Evolutionary conservation across 2,888 invertebrate genomes (phyloP).

Genomic region (Campaea margaritaria): DNA sequence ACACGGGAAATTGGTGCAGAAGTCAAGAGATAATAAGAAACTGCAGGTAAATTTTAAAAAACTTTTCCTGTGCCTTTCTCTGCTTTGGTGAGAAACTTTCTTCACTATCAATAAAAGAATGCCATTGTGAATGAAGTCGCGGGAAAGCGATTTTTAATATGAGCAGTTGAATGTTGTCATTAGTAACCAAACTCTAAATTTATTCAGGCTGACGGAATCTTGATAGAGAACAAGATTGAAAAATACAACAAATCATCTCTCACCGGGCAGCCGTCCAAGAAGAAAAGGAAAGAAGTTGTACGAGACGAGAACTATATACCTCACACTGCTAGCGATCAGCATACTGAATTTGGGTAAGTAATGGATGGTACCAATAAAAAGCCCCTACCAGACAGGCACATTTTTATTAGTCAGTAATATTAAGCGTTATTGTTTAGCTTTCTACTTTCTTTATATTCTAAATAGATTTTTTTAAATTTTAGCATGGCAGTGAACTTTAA

Average conservation of each 20-base stretch:
- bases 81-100: no score
- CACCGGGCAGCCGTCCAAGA: conserved; percentile 59
- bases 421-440: no score
- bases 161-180: no score
- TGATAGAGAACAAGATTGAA: conserved; percentile 51
- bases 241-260: conserved; percentile 43
- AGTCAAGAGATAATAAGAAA: conserved; percentile 67
- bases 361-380: no score
- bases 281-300: conserved; percentile 81
- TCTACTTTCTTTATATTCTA: no score
- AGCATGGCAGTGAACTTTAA: conserved; percentile 93
- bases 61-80: not conserved
- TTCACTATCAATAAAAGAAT: no score
- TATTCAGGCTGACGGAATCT: conserved; percentile 67
- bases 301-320: conserved; percentile 95
- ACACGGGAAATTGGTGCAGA: conserved; percentile 87
- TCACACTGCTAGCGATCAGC: conserved; percentile 93
- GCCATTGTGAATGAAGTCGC: no score
- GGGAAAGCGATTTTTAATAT: no score
- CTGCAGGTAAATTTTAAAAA: conserved; percentile 50
- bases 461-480: conserved; percentile 28
- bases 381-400: not conserved
- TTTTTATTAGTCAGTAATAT: no score
- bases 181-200: no score
- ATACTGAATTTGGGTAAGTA: conserved; percentile 92